Evolutionary conservation across 2,797 vertebrate species (phyloP), one percentile per base, ranked within the genome.

Genomic region (Alosa sapidissima): DNA sequence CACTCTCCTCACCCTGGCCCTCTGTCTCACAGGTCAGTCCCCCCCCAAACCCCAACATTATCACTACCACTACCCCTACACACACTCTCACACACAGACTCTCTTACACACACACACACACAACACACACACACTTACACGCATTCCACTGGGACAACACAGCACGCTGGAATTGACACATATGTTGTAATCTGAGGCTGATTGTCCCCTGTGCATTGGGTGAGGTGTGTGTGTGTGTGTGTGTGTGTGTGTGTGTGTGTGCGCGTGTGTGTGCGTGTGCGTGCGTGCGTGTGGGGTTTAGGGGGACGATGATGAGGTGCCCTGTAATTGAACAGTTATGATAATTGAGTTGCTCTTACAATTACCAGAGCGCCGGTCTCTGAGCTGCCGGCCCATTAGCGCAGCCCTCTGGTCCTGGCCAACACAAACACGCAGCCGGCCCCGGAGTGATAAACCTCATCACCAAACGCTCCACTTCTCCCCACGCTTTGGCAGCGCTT

Each of bases 291-390:
- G 84, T 72, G 68, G 9, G 33, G 11, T 52, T 11, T 52, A 52
- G 51, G 47, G 8, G 13, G 14, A 81, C 33, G 16, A 41, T 28
- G 51, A 82, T 82, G 84, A 85, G 83, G 87, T 84, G 65, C 83
- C 68, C 45, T 82, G 89, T 85, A 88, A 89, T 91, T 90, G 86
- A 84, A 86, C 83, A 87, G 86, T 88, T 87, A 82, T 81, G 81
- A 89, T 90, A 90, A 90, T 90, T 88, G 78, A 86, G 88, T 86
- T 88, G 86, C 84, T 89, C 51, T 90, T 87, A 86, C 83, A 84
- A 84, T 89, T 86, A 87, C 81, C 81, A 45, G 82, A 81, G 84
- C 82, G 86, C 86, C 81, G 86, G 58, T 86, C 13, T 85, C 65
- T 48, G 78, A 51, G 85, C 68, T 19, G 33, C 10, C 2, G 68